Percentiles rank a stretch among this genome's conserved stretches.
Conservation (phyloP, 2,888 invertebrate genomes). For the Drosophila infuscata region DNA sequence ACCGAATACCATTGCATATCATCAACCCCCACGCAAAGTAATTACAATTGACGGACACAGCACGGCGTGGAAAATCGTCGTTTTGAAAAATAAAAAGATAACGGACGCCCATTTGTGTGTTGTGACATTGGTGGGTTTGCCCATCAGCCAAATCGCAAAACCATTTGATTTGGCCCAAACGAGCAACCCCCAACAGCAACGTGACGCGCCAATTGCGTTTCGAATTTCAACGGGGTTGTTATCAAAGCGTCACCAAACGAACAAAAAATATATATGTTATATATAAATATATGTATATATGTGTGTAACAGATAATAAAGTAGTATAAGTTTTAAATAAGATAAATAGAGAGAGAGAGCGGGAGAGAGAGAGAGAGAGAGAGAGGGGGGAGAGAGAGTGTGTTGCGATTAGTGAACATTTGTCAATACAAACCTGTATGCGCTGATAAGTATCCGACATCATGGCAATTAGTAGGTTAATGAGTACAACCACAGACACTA, state of each 20-base stretch:
- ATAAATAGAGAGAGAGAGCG: conserved; percentile 5
- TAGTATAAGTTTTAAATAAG: conserved; percentile 3
- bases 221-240: conserved; percentile 59
- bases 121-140: conserved; percentile 58
- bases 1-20: conserved; percentile 31
- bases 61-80: conserved; percentile 47
- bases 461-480: conserved; percentile 99
- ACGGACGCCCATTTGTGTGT: conserved; percentile 67
- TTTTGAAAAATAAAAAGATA: conserved; percentile 80
- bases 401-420: conserved; percentile 77
- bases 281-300: conserved; percentile 7
- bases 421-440: conserved; percentile 95
- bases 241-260: conserved; percentile 30
- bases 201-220: conserved; percentile 41
- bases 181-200: conserved; percentile 54
- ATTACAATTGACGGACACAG: conserved; percentile 49
- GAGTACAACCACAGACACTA: conserved; percentile 98
- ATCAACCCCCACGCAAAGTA: conserved; percentile 42
- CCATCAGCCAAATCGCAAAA: conserved; percentile 43
- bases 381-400: conserved; percentile 61
- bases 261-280: conserved; percentile 3
- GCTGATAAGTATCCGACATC: conserved; percentile 99
- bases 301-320: conserved; percentile 1
- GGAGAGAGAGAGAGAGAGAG: conserved; percentile 56
- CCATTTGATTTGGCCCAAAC: conserved; percentile 39